These are phyloP conservation scores for Scalopus aquaticus DNA, from an alignment of 2,113 vertebrate genomes.

Conservation along the genomic window DNA sequence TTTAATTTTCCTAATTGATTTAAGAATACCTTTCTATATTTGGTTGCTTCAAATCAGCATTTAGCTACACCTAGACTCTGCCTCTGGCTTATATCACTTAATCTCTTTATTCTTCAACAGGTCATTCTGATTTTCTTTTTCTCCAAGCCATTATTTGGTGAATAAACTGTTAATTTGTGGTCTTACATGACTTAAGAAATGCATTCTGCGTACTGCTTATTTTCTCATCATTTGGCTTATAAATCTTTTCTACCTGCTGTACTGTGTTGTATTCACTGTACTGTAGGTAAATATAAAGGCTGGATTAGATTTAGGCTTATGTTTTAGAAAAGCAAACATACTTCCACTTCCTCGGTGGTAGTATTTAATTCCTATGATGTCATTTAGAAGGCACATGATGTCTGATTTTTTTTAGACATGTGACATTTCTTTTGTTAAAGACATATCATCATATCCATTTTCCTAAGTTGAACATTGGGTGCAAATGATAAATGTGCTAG, in stretches of 20 bases:
- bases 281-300: neutral
- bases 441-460: neutral
- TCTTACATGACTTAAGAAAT: neutral
- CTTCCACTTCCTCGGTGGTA: neutral
- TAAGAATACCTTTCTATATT: neutral
- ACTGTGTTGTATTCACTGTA: neutral
- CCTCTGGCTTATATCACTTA: neutral
- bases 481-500: neutral
- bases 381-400: neutral
- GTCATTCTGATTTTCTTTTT: neutral
- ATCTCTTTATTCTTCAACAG: neutral
- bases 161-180: neutral
- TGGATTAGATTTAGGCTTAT: neutral
- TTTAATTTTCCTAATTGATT: neutral
- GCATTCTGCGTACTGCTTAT: neutral
- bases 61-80: neutral
- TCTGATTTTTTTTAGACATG: neutral
- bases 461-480: neutral
- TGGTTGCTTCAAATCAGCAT: neutral
- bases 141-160: neutral
- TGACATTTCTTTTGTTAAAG: neutral
- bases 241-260: neutral
- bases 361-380: neutral
- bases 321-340: neutral
- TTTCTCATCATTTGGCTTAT: neutral